phyloP scores from a whole-genome alignment of 2,113 vertebrate species.

The Felis chaus region DNA sequence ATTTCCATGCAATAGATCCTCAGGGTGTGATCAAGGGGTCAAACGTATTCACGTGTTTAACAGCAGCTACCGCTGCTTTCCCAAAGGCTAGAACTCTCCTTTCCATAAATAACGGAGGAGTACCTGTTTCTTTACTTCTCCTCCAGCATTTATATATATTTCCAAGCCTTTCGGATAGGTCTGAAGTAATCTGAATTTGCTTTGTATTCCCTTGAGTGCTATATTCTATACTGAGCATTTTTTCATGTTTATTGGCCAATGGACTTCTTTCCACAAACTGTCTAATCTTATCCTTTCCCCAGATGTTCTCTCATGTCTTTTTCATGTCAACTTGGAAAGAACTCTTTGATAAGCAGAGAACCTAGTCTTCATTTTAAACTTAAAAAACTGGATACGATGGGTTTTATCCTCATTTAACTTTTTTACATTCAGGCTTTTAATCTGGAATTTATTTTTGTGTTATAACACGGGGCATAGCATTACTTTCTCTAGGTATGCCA shows the following conservation, averaged over 20 bases:
- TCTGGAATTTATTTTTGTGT: background rate
- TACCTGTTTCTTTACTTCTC: background rate
- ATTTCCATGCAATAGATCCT: background rate
- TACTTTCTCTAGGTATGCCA: background rate
- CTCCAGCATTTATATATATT: background rate
- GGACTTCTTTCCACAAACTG: background rate
- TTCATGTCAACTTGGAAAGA: constrained; percentile 5
- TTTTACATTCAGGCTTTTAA: background rate
- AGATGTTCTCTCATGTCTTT: background rate
- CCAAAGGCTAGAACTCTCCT: background rate
- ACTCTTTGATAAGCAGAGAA: background rate
- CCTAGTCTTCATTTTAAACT: background rate
- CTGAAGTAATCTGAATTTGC: background rate
- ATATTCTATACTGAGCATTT: background rate
- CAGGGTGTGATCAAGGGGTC: background rate
- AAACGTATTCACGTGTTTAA: background rate
- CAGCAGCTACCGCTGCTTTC: background rate
- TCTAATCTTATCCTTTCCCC: background rate
- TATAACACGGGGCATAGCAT: background rate
- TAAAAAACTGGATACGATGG: background rate
- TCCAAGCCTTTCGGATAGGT: background rate
- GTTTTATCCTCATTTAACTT: background rate
- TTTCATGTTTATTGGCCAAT: background rate
- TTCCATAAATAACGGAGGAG: background rate
- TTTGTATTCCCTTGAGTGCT: background rate